Evolutionary conservation across 2,888 invertebrate species (phyloP).

Genomic region (Zhuqinia jingwanae): DNA sequence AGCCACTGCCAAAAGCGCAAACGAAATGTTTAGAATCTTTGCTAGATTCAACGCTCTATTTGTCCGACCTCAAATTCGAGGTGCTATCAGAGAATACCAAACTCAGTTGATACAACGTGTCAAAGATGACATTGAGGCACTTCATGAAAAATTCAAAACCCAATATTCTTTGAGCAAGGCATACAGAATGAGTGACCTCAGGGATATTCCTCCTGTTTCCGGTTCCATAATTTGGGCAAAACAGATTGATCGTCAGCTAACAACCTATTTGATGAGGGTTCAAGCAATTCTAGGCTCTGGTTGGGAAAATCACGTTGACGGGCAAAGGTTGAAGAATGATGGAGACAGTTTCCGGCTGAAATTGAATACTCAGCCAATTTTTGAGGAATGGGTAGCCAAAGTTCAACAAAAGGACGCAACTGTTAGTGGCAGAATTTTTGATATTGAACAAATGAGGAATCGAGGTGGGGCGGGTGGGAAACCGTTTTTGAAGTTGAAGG

Average conservation of each 20-base stretch:
- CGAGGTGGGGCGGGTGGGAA: constrained; percentile 80
- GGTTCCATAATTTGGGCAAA: constrained; percentile 99
- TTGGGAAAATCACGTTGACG: constrained; percentile 99
- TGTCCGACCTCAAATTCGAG: constrained; percentile 98
- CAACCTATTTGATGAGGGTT: constrained; percentile 96
- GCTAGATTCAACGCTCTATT: constrained; percentile 97
- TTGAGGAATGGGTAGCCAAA: constrained; percentile 98
- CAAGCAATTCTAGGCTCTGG: constrained; percentile 94
- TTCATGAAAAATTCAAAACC: constrained; percentile 99
- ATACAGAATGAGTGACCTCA: constrained; percentile 92
- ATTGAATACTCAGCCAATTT: constrained; percentile 97
- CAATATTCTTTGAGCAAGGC: constrained; percentile 98
- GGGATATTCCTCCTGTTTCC: constrained; percentile 98
- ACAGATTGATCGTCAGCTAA: constrained; percentile 98
- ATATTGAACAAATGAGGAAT: constrained; percentile 87
- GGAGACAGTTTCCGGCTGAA: constrained; percentile 98
- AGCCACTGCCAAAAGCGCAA: constrained; percentile 99
- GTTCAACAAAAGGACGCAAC: constrained; percentile 96
- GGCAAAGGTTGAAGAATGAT: constrained; percentile 97
- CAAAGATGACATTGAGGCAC: constrained; percentile 98
- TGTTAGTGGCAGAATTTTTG: constrained; percentile 96
- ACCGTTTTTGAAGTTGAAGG: constrained; percentile 87
- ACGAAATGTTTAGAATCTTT: constrained; percentile 99
- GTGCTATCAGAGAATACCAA: constrained; percentile 99
- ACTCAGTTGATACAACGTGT: constrained; percentile 99